phyloP scores from a whole-genome alignment of 1,140 invertebrate genomes.

The Dolichoris vasculosae region DNA sequence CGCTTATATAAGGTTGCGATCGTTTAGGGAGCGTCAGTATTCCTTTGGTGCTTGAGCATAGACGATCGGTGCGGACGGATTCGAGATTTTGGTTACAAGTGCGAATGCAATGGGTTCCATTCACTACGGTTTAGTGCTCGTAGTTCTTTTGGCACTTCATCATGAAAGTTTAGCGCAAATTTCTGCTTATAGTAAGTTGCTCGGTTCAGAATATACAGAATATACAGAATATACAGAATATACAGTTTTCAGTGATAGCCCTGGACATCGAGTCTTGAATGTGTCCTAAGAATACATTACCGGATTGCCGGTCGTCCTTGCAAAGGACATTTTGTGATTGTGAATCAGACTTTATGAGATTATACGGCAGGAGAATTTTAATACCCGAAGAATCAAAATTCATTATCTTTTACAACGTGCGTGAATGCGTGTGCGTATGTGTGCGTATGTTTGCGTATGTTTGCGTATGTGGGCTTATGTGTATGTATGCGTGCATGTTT shows the following conservation, averaged over 20 bases:
- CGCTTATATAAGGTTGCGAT: slow-evolving; percentile 48
- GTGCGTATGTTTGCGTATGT: no score
- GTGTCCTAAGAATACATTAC: neutral
- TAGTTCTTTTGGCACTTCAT: slow-evolving; percentile 3
- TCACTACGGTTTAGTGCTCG: slow-evolving; percentile 26
- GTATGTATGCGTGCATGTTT: no score
- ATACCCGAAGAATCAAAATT: neutral
- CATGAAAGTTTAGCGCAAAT: slow-evolving; percentile 25
- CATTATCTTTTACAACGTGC: neutral
- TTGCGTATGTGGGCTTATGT: no score
- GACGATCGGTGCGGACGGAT: slow-evolving; percentile 15
- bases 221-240: no score
- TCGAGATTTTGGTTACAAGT: slow-evolving; percentile 9
- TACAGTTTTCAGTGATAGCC: slow-evolving; percentile 5
- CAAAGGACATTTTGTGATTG: neutral
- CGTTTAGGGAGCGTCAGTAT: slow-evolving; percentile 49
- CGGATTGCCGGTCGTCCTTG: neutral
- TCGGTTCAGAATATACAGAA: neutral
- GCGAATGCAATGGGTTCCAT: slow-evolving; percentile 16
- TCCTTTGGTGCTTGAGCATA: slow-evolving; percentile 7
- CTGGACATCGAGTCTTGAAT: neutral
- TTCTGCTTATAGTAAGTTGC: slow-evolving; percentile 31
- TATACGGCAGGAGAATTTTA: neutral
- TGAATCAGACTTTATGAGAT: neutral
- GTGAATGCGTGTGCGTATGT: neutral